Base-by-base conservation (phyloP, 1,140 invertebrate genomes). In the Meloidogyne chitwoodi region DNA sequence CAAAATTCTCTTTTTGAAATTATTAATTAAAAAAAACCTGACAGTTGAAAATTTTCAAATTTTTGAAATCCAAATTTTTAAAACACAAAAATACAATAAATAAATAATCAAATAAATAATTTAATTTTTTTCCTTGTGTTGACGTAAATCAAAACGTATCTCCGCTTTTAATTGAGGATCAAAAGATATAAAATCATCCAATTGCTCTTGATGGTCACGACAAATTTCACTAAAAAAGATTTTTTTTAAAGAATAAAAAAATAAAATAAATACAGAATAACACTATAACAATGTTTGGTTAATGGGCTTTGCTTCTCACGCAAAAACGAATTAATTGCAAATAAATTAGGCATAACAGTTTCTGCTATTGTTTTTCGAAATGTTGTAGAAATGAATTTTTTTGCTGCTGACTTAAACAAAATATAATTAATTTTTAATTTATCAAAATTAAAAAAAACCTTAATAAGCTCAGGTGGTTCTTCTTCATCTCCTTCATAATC, bases 401-500 rank as follows among this genome's bases (percentile, higher is more conserved):
- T 81, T 1, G 78, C 78, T 16, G 73, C 79, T 19, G 69, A 67
- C 78, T 79, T 48, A 80, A 79, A 16, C 12, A 38, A 62, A 0
- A n/a, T n/a, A n/a, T n/a, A n/a, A n/a, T n/a, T n/a, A n/a, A n/a
- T n/a, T n/a, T n/a, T n/a, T n/a, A n/a, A n/a, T n/a, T n/a, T n/a
- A n/a, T n/a, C n/a, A n/a, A n/a, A n/a, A n/a, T n/a, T n/a, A n/a
- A n/a, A n/a, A n/a, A n/a, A 24, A 29, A 79, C 79, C 75, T 81
- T 70, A 34, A 75, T 48, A 14, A 76, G 74, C 48, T 82, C 81
- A 27, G 83, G 79, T 5, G 81, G 77, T 27, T 82, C 77, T 16
- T 81, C 80, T 10, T 81, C 80, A 22, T 74, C 63, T 38, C 70
- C 80, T 29, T 77, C 77, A 67, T 71, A 79, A 19, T 79, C 79